Evolutionary conservation across 2,888 invertebrate species (phyloP).

Genomic region (Synergus itoensis): DNA sequence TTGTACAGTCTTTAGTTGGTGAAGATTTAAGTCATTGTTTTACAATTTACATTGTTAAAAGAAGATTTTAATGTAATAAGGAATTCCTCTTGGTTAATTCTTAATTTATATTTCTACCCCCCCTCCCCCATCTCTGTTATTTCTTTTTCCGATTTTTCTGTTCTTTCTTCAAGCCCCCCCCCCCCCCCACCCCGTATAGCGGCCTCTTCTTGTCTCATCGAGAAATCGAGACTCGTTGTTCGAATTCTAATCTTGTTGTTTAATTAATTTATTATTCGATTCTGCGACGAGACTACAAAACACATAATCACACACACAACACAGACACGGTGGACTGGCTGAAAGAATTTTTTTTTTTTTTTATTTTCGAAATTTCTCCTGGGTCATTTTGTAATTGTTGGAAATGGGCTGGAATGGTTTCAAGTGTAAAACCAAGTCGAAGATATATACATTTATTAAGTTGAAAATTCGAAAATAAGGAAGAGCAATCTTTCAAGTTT

Average conservation of each 20-base stretch:
- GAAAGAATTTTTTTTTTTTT: not conserved
- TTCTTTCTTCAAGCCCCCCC: not conserved
- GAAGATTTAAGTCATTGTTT: conserved; percentile 75
- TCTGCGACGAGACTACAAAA: conserved; percentile 8
- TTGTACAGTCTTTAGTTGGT: conserved; percentile 73
- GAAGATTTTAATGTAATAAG: conserved; percentile 58
- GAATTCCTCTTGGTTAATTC: conserved; percentile 57
- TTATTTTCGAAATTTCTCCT: not conserved
- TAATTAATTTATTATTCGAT: conserved; percentile 27
- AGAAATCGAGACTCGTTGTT: not conserved
- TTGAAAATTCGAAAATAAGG: not conserved
- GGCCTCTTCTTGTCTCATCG: not conserved
- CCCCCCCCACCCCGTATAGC: not conserved
- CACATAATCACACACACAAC: not conserved
- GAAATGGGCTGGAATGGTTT: too few species aligned
- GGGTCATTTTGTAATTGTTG: too few species aligned
- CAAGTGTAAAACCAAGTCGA: too few species aligned
- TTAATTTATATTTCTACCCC: conserved; percentile 52
- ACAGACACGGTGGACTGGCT: not conserved
- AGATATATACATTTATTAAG: too few species aligned
- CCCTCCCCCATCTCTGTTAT: conserved; percentile 49
- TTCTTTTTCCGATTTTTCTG: conserved; percentile 54
- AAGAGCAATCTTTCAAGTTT: not conserved
- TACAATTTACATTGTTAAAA: conserved; percentile 68
- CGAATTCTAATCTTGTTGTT: conserved; percentile 46